phyloP scores from a whole-genome alignment of 2,113 vertebrate genomes.

The Mastomys natalensis region DNA sequence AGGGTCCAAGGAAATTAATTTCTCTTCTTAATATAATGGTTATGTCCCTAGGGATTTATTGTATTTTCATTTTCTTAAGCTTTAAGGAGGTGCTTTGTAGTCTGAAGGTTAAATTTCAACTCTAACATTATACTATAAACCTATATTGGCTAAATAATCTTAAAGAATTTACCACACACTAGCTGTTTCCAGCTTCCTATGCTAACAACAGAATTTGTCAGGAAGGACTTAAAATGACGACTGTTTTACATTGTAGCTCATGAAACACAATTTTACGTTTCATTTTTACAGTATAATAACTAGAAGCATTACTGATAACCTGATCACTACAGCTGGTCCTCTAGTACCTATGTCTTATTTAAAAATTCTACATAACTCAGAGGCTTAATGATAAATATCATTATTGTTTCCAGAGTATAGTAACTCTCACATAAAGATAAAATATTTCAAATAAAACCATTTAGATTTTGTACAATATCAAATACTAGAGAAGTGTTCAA shows the following conservation, averaged over 20 bases:
- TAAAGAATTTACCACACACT: background rate
- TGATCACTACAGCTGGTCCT: background rate
- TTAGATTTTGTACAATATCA: conserved; percentile 58
- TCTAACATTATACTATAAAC: conserved; percentile 64
- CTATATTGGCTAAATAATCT: conserved; percentile 5
- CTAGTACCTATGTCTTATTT: conserved; percentile 23
- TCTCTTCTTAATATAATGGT: conserved; percentile 65
- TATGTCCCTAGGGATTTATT: conserved; percentile 53
- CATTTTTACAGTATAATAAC: conserved; percentile 26
- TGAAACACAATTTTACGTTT: conserved; percentile 52
- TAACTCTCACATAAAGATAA: conserved; percentile 28
- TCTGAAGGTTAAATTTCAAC: conserved; percentile 70
- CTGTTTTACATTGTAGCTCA: conserved; percentile 51
- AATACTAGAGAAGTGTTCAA: conserved; percentile 54
- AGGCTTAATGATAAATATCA: conserved; percentile 30
- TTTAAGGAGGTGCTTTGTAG: conserved; percentile 64
- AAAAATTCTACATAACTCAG: conserved; percentile 45
- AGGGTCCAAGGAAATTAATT: conserved; percentile 51
- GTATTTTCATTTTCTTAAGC: conserved; percentile 64
- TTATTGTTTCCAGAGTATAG: conserved; percentile 37
- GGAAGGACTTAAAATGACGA: conserved; percentile 20
- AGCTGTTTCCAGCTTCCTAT: conserved; percentile 12
- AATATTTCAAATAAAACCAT: conserved; percentile 60
- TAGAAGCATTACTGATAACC: conserved; percentile 42
- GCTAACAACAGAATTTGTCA: conserved; percentile 22